phyloP scores from a whole-genome alignment of 2,888 invertebrate genomes.

The Lasioglossum vierecki region DNA sequence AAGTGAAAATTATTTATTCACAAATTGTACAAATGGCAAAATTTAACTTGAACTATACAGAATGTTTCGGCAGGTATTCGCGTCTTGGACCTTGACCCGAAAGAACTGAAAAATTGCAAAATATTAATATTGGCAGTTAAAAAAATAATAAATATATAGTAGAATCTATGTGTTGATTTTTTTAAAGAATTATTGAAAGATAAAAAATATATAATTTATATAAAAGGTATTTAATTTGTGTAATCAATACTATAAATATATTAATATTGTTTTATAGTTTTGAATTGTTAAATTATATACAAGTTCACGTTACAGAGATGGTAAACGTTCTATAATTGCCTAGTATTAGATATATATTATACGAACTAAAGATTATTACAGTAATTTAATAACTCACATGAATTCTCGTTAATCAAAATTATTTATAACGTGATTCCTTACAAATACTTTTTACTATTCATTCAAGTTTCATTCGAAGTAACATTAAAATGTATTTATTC shows the following conservation, averaged over 20 bases:
- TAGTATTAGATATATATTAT: conserved; percentile 43
- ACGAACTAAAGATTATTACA: conserved; percentile 42
- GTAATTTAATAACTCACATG: conserved; percentile 48
- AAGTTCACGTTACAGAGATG: conserved; percentile 42
- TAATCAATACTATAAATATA: conserved; percentile 40
- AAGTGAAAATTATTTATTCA: conserved; percentile 70
- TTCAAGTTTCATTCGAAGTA: conserved; percentile 41
- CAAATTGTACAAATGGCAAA: conserved; percentile 66
- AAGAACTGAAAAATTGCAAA: conserved; percentile 27
- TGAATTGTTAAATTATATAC: conserved; percentile 46
- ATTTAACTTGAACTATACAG: conserved; percentile 21
- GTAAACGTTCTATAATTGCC: conserved; percentile 30
- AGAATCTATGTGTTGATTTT: conserved; percentile 14
- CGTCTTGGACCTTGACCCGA: background rate
- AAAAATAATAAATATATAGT: conserved; percentile 11
- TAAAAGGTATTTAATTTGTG: conserved; percentile 17
- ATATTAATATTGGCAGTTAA: conserved; percentile 30
- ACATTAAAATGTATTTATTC: conserved; percentile 48
- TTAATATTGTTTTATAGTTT: conserved; percentile 25
- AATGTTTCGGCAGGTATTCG: conserved; percentile 4
- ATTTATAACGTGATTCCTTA: conserved; percentile 47
- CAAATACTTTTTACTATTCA: conserved; percentile 37
- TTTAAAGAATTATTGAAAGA: conserved; percentile 13
- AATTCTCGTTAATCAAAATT: conserved; percentile 57
- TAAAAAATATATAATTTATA: conserved; percentile 17